phyloP scores from a whole-genome alignment of 37 sponge, comb jelly and placozoan species.

The Ephydatia muelleri region DNA sequence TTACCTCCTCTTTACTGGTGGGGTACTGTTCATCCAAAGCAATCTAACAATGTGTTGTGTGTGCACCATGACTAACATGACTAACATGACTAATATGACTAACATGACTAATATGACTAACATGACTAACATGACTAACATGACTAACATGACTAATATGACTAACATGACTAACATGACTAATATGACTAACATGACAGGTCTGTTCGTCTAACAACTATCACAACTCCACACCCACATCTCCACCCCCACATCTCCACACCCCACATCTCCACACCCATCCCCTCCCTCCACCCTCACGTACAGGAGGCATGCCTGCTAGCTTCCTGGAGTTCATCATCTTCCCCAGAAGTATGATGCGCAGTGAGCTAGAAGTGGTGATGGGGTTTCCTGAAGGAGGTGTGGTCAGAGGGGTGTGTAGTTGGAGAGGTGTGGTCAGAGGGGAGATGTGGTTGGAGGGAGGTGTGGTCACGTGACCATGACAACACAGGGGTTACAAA shows the following conservation, averaged over 20 bases:
- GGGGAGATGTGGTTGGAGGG: neutral
- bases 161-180: too few species aligned
- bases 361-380: neutral
- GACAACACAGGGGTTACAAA: neutral
- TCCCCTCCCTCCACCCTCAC: too few species aligned
- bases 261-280: too few species aligned
- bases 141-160: too few species aligned
- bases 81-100: neutral
- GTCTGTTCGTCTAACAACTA: neutral
- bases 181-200: too few species aligned
- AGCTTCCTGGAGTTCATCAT: slow-evolving; percentile 62
- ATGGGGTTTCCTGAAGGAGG: slow-evolving; percentile 53
- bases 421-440: neutral
- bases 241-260: neutral
- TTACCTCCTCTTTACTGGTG: slow-evolving; percentile 43
- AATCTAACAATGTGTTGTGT: slow-evolving; percentile 13
- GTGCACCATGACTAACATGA: neutral
- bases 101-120: too few species aligned
- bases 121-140: too few species aligned
- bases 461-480: neutral
- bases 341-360: slow-evolving; percentile 40
- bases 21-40: slow-evolving; percentile 43
- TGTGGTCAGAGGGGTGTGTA: neutral
- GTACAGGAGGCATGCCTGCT: too few species aligned
- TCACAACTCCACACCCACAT: neutral